Conservation (phyloP, 2,888 invertebrate species). For the Microctonus brassicae region DNA sequence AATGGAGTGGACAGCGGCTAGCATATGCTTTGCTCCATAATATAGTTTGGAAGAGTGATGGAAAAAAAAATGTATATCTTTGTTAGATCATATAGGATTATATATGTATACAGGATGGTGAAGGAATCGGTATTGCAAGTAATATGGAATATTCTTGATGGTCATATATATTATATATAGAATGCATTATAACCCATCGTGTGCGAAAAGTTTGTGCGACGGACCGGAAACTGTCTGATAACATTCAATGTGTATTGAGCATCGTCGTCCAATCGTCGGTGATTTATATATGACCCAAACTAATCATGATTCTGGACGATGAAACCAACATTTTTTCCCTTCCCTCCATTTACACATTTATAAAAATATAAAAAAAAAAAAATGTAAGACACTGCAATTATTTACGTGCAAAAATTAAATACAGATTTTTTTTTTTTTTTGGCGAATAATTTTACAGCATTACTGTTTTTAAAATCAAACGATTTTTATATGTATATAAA, state of each 20-base stretch:
- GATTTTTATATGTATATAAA: too few relatives aligned
- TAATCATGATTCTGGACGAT: conserved; percentile 54
- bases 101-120: neutral
- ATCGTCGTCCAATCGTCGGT: conserved; percentile 47
- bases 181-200: conserved; percentile 35
- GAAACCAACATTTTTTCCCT: conserved; percentile 8
- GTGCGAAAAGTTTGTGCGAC: conserved; percentile 60
- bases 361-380: neutral
- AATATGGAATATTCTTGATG: conserved; percentile 41
- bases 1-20: conserved; percentile 70
- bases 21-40: conserved; percentile 64
- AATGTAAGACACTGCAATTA: too few relatives aligned
- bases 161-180: conserved; percentile 4
- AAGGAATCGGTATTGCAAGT: conserved; percentile 11
- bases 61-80: neutral
- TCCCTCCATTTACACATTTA: neutral
- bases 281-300: conserved; percentile 61
- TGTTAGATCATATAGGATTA: too few relatives aligned
- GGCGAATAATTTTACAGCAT: too few relatives aligned
- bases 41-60: conserved; percentile 1
- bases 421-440: too few relatives aligned
- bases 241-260: conserved; percentile 59
- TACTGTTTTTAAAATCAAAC: too few relatives aligned
- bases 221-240: conserved; percentile 66
- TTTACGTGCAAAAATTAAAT: too few relatives aligned